A percentile compares a stretch with the other conserved stretches of the same genome.
These are phyloP conservation scores for Brachirus orientalis DNA, from an alignment of 2,113 vertebrate species.

Conservation along the genomic window DNA sequence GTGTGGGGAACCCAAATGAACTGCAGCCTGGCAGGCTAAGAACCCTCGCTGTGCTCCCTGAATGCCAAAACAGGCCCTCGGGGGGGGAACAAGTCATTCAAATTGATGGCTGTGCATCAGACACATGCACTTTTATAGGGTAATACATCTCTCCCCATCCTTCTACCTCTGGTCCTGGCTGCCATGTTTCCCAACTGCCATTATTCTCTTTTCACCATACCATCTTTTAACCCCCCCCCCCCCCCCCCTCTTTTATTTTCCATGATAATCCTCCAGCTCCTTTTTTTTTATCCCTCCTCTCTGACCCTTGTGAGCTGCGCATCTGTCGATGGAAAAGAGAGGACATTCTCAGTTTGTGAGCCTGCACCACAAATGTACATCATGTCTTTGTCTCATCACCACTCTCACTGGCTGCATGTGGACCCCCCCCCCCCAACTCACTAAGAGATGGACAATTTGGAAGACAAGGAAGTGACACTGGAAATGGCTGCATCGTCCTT, in stretches of 20 bases:
- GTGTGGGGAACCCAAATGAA: conserved; percentile 77
- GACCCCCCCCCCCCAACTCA: conserved; percentile 14
- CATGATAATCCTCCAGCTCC: conserved; percentile 20
- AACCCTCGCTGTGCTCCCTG: conserved; percentile 77
- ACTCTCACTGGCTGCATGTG: conserved; percentile 24
- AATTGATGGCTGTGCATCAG: conserved; percentile 86
- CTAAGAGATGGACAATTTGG: conserved; percentile 54
- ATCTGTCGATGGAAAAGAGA: conserved; percentile 70
- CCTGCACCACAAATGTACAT: conserved; percentile 12
- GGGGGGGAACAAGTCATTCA: conserved; percentile 86
- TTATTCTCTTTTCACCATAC: conserved; percentile 65
- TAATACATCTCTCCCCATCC: conserved; percentile 79
- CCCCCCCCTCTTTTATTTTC: not conserved
- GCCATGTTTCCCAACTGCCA: conserved; percentile 55
- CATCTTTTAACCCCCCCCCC: conserved; percentile 46
- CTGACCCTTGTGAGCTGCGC: conserved; percentile 50
- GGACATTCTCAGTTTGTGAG: conserved; percentile 3
- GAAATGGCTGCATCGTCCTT: conserved; percentile 75
- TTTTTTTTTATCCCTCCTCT: conserved; percentile 9
- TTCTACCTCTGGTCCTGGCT: conserved; percentile 68
- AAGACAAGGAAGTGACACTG: conserved; percentile 66
- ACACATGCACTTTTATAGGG: conserved; percentile 85
- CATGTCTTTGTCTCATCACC: conserved; percentile 29
- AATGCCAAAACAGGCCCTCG: conserved; percentile 87
- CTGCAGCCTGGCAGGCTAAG: conserved; percentile 77